These are phyloP conservation scores for Mayetiola destructor DNA, from an alignment of 2,888 invertebrate genomes.

Conservation along the genomic window DNA sequence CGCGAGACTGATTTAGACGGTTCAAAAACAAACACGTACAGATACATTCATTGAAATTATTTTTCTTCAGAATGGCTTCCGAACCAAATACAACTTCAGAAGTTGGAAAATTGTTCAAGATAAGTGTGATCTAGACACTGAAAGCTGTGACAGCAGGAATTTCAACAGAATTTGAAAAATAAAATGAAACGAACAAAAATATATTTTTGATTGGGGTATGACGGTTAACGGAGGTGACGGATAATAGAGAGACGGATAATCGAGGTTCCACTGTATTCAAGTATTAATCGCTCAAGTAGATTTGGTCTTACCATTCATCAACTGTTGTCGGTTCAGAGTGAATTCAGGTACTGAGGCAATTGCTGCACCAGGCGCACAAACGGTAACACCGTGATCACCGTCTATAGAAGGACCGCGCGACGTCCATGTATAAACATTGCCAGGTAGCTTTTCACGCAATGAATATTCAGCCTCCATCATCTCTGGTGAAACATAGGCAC, in stretches of 20 bases:
- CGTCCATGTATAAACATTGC: slow-evolving; percentile 82
- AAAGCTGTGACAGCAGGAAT: too few species aligned
- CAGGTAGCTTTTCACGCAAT: slow-evolving; percentile 64
- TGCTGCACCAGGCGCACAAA: slow-evolving; percentile 91
- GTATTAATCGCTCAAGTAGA: too few species aligned
- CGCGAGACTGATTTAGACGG: too few species aligned
- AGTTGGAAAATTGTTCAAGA: too few species aligned
- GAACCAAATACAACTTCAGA: too few species aligned
- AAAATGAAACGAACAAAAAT: background rate
- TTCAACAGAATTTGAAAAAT: background rate
- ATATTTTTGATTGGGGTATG: background rate
- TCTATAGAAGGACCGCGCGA: slow-evolving; percentile 79
- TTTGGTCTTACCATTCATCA: slow-evolving; percentile 91
- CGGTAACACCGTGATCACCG: slow-evolving; percentile 73
- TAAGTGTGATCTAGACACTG: too few species aligned
- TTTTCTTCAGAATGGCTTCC: too few species aligned
- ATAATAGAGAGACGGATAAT: too few species aligned
- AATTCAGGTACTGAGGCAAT: slow-evolving; percentile 87
- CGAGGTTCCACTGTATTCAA: too few species aligned
- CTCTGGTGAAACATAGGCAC: slow-evolving; percentile 92
- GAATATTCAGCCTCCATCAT: slow-evolving; percentile 97
- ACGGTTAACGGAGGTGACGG: too few species aligned
- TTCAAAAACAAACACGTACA: too few species aligned
- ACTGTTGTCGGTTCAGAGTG: slow-evolving; percentile 67
- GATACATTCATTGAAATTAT: too few species aligned